Percentiles rank a stretch among this genome's conserved stretches.
Conservation (phyloP, 64 coral and sea anemone genomes). For the Acropora yongei region DNA sequence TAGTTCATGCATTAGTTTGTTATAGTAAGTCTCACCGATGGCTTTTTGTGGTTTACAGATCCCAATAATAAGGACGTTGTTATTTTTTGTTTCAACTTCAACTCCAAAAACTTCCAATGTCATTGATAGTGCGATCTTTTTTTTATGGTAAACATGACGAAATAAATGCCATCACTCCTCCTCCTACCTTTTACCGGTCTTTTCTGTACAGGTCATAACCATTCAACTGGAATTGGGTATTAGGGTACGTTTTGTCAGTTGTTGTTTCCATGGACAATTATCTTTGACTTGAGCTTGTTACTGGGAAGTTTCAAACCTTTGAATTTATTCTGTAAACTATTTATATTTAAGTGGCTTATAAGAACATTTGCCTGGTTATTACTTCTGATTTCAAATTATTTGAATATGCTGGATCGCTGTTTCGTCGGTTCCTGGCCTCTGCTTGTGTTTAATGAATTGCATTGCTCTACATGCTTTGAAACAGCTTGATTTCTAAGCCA, state of each 20-base stretch:
- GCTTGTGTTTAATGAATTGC: neutral
- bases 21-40: too few relatives aligned
- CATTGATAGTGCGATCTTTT: too few relatives aligned
- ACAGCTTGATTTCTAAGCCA: neutral
- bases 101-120: too few relatives aligned
- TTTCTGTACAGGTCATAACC: neutral
- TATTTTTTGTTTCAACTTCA: too few relatives aligned
- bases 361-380: neutral
- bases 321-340: neutral
- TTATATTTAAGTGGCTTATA: neutral
- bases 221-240: neutral
- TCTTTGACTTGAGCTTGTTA: constrained; percentile 1
- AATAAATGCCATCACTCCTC: too few relatives aligned
- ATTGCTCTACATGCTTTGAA: neutral
- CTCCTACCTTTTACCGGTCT: too few relatives aligned
- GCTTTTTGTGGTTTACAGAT: too few relatives aligned
- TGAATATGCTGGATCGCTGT: neutral
- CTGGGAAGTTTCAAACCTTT: neutral
- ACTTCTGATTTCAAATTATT: neutral
- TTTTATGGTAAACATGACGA: too few relatives aligned
- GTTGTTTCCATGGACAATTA: neutral
- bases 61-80: too few relatives aligned
- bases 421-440: neutral
- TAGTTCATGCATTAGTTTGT: too few relatives aligned
- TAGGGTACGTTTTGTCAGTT: neutral